These are phyloP conservation scores for Drosophila phalerata DNA, from an alignment of 2,888 invertebrate species.

Conservation along the genomic window DNA sequence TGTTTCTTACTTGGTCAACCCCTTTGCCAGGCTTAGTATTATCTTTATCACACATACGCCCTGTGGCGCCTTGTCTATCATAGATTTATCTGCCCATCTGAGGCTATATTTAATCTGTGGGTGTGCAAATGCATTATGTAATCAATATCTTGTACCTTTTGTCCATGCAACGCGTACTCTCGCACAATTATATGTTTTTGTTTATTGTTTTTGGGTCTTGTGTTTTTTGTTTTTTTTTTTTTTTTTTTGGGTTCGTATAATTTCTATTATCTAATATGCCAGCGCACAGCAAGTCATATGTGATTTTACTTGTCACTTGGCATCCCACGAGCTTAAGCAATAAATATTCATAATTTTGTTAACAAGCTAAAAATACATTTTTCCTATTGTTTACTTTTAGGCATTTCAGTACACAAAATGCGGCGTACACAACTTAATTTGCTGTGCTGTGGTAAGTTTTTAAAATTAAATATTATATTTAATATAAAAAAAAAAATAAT, in stretches of 20 bases:
- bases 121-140: conserved; percentile 61
- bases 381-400: conserved; percentile 60
- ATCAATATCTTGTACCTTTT: conserved; percentile 53
- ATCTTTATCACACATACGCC: conserved; percentile 51
- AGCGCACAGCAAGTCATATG: conserved; percentile 22
- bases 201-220: conserved; percentile 43
- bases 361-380: conserved; percentile 46
- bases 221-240: conserved; percentile 19
- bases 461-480: conserved; percentile 7
- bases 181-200: conserved; percentile 60
- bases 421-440: conserved; percentile 60
- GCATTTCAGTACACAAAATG: conserved; percentile 77
- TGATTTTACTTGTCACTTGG: conserved; percentile 37
- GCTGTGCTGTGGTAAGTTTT: conserved; percentile 75
- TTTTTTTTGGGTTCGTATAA: conserved; percentile 42
- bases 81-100: conserved; percentile 30
- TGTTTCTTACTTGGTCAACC: conserved; percentile 23
- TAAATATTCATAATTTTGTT: conserved; percentile 72
- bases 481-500: not conserved
- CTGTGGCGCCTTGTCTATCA: conserved; percentile 28
- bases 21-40: conserved; percentile 25
- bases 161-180: conserved; percentile 47
- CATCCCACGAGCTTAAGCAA: conserved; percentile 70
- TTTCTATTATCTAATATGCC: conserved; percentile 67
- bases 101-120: conserved; percentile 47